phyloP scores from a whole-genome alignment of 2,888 invertebrate genomes.

The Andricus curvator region DNA sequence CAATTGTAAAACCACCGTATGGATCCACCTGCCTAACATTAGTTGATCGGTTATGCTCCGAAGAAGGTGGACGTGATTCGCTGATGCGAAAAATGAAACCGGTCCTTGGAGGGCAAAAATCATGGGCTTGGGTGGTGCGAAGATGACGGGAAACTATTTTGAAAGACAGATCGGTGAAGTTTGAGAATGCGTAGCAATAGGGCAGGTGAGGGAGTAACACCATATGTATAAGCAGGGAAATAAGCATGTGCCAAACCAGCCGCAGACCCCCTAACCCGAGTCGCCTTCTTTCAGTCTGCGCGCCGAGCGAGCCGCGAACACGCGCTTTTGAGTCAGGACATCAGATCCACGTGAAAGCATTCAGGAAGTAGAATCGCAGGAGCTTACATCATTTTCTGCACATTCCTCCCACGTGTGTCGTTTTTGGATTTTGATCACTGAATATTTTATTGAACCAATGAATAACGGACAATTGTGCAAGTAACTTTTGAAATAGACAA shows the following conservation, averaged over 20 bases:
- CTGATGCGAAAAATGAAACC: neutral
- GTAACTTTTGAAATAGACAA: neutral
- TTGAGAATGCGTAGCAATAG: neutral
- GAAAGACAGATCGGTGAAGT: neutral
- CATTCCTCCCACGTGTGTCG: neutral
- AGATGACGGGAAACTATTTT: neutral
- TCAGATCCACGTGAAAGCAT: neutral
- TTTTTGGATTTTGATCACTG: neutral
- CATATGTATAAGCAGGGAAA: constrained; percentile 1
- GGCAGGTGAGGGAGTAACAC: neutral
- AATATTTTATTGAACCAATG: neutral
- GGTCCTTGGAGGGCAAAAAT: neutral
- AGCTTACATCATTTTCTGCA: neutral
- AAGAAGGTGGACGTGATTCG: neutral
- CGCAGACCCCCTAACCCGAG: neutral
- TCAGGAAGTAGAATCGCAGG: neutral
- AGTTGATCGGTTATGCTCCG: neutral
- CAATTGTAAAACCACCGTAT: neutral
- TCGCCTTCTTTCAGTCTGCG: neutral
- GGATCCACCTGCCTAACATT: neutral
- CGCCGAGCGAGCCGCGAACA: constrained; percentile 7
- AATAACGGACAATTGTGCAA: neutral
- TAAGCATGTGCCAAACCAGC: constrained; percentile 7
- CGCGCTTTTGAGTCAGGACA: neutral
- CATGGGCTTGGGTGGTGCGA: neutral